Conservation (phyloP, 2,797 vertebrate genomes). For the Adrianichthys oophorus region DNA sequence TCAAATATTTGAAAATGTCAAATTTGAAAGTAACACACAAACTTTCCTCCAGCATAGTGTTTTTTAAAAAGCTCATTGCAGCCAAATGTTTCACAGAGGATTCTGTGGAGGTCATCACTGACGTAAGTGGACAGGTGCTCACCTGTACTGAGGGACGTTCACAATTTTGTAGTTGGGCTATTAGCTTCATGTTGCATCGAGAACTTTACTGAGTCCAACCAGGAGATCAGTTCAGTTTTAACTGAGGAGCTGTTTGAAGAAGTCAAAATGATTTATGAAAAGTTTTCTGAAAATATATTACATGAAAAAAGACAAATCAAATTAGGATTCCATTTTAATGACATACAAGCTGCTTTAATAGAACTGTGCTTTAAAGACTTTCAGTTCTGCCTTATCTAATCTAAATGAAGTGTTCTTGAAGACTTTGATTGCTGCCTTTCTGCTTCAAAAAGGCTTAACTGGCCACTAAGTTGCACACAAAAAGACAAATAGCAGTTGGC, state of each 20-base stretch:
- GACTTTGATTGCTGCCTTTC: constrained; percentile 42
- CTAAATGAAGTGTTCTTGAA: constrained; percentile 35
- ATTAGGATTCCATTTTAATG: too few species aligned
- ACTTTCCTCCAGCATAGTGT: constrained; percentile 38
- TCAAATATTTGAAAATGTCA: constrained; percentile 6
- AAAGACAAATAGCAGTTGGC: neutral
- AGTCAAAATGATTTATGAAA: too few species aligned
- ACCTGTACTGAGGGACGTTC: too few species aligned
- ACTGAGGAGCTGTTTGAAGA: too few species aligned
- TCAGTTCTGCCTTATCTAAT: constrained; percentile 24
- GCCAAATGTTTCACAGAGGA: constrained; percentile 55
- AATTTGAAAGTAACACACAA: constrained; percentile 33
- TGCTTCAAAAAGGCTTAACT: constrained; percentile 25
- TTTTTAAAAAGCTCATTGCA: constrained; percentile 63
- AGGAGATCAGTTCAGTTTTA: too few species aligned
- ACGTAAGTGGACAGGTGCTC: too few species aligned
- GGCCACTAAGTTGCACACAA: constrained; percentile 1
- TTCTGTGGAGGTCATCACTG: constrained; percentile 19
- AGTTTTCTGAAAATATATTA: too few species aligned
- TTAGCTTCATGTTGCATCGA: too few species aligned
- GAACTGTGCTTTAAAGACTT: constrained; percentile 10
- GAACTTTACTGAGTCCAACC: too few species aligned
- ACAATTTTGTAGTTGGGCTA: too few species aligned
- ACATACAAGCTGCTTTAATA: neutral
- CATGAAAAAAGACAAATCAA: too few species aligned